Conservation (phyloP, 1,140 invertebrate genomes). For the Drosophila sp. region DNA sequence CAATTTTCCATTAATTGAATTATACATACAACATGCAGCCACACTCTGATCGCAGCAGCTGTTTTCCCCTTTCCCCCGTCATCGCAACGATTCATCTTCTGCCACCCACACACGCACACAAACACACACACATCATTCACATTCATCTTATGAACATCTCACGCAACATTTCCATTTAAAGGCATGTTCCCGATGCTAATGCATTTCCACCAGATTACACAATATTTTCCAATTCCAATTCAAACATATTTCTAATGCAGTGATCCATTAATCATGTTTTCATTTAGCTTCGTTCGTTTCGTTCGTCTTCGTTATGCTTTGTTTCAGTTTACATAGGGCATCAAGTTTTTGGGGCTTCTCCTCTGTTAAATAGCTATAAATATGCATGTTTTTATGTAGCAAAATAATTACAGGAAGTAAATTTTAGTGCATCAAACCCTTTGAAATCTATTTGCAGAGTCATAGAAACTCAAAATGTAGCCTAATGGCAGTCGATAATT, state of each 20-base stretch:
- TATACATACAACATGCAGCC: neutral
- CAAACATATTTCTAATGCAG: constrained; percentile 42
- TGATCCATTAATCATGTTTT: constrained; percentile 67
- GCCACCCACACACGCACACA: neutral
- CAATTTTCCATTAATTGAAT: neutral
- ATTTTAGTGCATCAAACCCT: neutral
- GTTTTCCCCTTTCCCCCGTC: neutral
- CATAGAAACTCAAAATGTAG: too few relatives aligned
- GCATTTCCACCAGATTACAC: constrained; percentile 50
- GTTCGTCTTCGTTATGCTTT: constrained; percentile 19
- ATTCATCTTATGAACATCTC: constrained; percentile 7
- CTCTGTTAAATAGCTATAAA: constrained; percentile 45
- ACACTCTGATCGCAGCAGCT: neutral
- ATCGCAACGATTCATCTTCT: neutral
- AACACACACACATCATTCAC: neutral
- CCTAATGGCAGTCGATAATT: too few relatives aligned
- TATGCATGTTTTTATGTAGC: constrained; percentile 37
- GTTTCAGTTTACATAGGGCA: constrained; percentile 14
- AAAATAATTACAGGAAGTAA: constrained; percentile 31
- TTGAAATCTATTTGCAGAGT: neutral
- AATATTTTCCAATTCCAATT: constrained; percentile 38
- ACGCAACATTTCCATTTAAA: constrained; percentile 50
- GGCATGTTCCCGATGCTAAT: constrained; percentile 37
- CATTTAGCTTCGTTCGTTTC: constrained; percentile 37
- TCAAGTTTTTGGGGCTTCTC: constrained; percentile 7